Evolutionary conservation across 2,797 vertebrate genomes (phyloP), one percentile per base, ranked within the genome.

Genomic region (Gobio occitaniae): DNA sequence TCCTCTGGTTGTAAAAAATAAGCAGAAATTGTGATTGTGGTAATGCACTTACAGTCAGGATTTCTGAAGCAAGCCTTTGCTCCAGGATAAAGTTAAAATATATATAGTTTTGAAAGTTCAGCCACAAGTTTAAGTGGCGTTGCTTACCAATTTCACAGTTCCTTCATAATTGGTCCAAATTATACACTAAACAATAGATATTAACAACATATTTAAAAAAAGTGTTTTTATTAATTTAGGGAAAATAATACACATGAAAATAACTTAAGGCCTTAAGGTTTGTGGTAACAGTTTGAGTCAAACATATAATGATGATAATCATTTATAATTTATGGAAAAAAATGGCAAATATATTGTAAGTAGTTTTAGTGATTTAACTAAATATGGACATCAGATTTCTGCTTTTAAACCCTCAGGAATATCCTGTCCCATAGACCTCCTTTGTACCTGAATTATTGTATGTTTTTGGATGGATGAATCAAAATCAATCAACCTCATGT

Each of bases 21-120:
- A 61, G 36, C 54, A 44, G 36, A 59, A 61, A 59, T 77, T 59
- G 17, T n/a, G 1, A 13, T 29, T 56, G 32, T 3, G 0, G 3
- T 50, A 38, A 36, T 38, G 50, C 29, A 54, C 29, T 75, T 21
- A 13, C 29, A 36, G 17, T 5, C 48, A 17, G 21, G 38, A 38
- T 77, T 38, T 76, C 52, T 47, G 38, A 61, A 61, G 8, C 75
- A 38, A 78, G 38, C 13, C 4, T 17, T 78, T 76, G 52, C 72
- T 76, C 11, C 13, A 3, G 2, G 11, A 61, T 44, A 47, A 59
- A 77, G 32, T 38, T 36, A 8, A 38, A 11, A 36, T 32, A 16
- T 47, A 71, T 10, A 19, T 50, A 10, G 15, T 17, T 52, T 75
- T 54, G 48, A 54, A 75, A 7, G 29, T 29, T 29, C n/a, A 61